Conservation (phyloP, 2,888 invertebrate genomes). For the Mystacides longicornis region DNA sequence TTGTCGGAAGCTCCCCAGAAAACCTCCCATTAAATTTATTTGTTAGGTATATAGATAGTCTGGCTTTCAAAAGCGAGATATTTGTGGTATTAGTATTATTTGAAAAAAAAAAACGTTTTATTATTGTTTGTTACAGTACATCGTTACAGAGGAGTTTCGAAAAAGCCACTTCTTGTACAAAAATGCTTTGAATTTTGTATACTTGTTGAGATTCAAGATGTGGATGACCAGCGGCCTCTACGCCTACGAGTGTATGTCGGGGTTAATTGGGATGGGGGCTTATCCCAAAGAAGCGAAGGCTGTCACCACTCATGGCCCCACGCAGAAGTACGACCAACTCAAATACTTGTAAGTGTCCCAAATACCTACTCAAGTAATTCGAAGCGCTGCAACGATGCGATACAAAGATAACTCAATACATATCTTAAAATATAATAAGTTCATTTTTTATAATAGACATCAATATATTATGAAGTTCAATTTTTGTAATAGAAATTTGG, state of each 20-base stretch:
- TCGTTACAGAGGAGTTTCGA: conserved; percentile 11
- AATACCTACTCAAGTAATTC: not conserved
- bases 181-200: conserved; percentile 9
- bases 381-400: too few relatives aligned
- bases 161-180: conserved; percentile 9
- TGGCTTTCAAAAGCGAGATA: too few relatives aligned
- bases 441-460: too few relatives aligned
- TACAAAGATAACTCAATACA: too few relatives aligned
- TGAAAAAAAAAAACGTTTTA: too few relatives aligned
- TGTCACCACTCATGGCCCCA: conserved; percentile 66
- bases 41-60: too few relatives aligned
- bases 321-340: conserved; percentile 48
- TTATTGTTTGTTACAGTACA: conserved; percentile 11
- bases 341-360: conserved; percentile 35
- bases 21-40: too few relatives aligned
- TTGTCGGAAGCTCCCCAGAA: too few relatives aligned
- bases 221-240: conserved; percentile 12
- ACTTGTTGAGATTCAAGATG: conserved; percentile 9
- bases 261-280: conserved; percentile 59
- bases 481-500: too few relatives aligned
- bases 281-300: conserved; percentile 62
- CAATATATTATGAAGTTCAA: too few relatives aligned
- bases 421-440: too few relatives aligned
- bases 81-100: not conserved
- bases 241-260: not conserved